Evolutionary conservation across 2,113 vertebrate species (phyloP).

Genomic region (Aptenodytes patagonicus): DNA sequence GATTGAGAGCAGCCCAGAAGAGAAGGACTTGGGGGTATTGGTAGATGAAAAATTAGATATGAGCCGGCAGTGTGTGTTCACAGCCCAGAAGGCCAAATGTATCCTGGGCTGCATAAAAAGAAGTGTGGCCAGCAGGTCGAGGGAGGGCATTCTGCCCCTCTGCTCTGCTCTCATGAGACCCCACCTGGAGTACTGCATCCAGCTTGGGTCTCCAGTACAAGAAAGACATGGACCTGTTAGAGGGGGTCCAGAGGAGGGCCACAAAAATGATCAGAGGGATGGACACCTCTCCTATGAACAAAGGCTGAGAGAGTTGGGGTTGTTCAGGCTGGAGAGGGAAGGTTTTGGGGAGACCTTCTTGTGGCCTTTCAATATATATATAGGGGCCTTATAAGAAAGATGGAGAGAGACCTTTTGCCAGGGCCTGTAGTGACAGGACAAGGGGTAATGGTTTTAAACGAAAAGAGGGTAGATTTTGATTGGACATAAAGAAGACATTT

Average conservation of each 20-base stretch:
- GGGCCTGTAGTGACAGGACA: not conserved
- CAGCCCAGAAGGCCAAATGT: not conserved
- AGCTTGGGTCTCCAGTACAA: not conserved
- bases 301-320: not conserved
- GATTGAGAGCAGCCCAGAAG: not conserved
- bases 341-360: not conserved
- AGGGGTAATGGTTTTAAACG: not conserved
- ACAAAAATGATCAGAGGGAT: not conserved
- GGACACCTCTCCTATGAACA: not conserved
- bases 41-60: not conserved
- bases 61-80: fast-evolving
- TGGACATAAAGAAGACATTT: not conserved
- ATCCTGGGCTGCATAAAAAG: not conserved
- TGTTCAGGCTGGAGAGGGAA: not conserved
- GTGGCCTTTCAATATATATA: not conserved
- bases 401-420: not conserved
- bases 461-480: not conserved
- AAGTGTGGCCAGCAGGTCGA: not conserved
- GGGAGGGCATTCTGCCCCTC: not conserved
- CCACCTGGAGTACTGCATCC: not conserved
- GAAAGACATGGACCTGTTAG: not conserved
- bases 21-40: not conserved
- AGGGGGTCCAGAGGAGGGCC: not conserved
- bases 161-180: not conserved
- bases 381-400: not conserved